A percentile compares a stretch with the other conserved stretches of the same genome.
Conservation (phyloP, 2,113 vertebrate genomes). For the Willisornis vidua region DNA sequence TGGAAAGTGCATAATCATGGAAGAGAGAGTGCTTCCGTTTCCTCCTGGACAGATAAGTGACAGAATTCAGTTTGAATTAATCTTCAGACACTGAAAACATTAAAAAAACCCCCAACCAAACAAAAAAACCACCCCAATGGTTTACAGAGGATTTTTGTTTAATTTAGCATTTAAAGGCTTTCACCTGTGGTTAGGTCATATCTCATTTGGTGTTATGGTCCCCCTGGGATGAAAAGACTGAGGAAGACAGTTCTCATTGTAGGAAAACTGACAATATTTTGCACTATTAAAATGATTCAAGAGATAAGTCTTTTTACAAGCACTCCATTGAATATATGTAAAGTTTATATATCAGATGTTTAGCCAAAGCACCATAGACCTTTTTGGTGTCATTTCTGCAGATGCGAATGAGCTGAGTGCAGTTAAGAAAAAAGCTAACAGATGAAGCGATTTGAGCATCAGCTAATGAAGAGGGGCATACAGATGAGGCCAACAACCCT, state of each 20-base stretch:
- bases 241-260: background rate
- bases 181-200: background rate
- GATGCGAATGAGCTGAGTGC: background rate
- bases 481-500: background rate
- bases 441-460: background rate
- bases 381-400: background rate
- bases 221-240: background rate
- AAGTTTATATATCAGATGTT: background rate
- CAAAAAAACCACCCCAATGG: too few relatives aligned
- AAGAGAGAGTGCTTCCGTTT: background rate
- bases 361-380: background rate
- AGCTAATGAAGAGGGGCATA: background rate
- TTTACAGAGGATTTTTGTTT: background rate
- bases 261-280: background rate
- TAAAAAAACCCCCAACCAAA: background rate
- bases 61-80: background rate
- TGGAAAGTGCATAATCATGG: background rate
- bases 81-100: background rate
- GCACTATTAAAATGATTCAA: background rate
- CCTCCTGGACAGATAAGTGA: background rate
- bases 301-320: background rate
- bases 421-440: background rate
- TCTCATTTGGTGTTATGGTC: background rate
- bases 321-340: accelerated
- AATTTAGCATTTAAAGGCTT: background rate